phyloP scores from a whole-genome alignment of 2,797 vertebrate genomes.

The Notolabrus celidotus region DNA sequence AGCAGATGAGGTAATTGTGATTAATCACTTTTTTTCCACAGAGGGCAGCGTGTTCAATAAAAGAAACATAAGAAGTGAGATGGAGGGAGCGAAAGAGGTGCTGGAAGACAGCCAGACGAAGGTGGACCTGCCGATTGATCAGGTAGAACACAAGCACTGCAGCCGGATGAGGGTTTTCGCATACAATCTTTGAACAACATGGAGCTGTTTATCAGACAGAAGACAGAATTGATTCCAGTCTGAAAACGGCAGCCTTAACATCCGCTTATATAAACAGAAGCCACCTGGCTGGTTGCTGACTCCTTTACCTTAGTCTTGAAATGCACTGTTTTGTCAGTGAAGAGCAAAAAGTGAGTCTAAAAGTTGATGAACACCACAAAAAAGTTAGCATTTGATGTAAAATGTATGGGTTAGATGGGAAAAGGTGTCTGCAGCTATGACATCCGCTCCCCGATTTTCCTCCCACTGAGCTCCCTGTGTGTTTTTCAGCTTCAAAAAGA shows the following conservation, averaged over 20 bases:
- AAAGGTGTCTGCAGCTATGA: slow-evolving; percentile 5
- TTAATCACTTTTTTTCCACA: slow-evolving; percentile 82
- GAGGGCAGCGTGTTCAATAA: slow-evolving; percentile 83
- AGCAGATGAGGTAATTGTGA: slow-evolving; percentile 82
- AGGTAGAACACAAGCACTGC: slow-evolving; percentile 62
- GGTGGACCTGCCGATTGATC: slow-evolving; percentile 82
- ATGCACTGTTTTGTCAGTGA: slow-evolving; percentile 8
- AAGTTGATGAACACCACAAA: slow-evolving; percentile 24
- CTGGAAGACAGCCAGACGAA: slow-evolving; percentile 73
- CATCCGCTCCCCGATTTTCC: background rate
- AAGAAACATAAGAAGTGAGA: slow-evolving; percentile 75
- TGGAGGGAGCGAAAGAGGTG: slow-evolving; percentile 75
- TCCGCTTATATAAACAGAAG: background rate
- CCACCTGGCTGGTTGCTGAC: background rate
- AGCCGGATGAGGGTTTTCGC: slow-evolving; percentile 36
- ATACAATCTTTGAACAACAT: slow-evolving; percentile 15
- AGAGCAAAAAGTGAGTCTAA: slow-evolving; percentile 18
- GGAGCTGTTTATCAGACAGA: slow-evolving; percentile 25
- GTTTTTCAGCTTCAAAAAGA: slow-evolving; percentile 35
- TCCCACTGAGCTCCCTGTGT: slow-evolving; percentile 13
- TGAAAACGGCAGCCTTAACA: slow-evolving; percentile 15
- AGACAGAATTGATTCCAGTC: slow-evolving; percentile 31
- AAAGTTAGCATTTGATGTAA: slow-evolving; percentile 31
- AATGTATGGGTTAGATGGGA: slow-evolving; percentile 12
- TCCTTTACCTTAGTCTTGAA: slow-evolving; percentile 15